phyloP scores from a whole-genome alignment of 2,888 invertebrate genomes.

The Augochlorella aurata region DNA sequence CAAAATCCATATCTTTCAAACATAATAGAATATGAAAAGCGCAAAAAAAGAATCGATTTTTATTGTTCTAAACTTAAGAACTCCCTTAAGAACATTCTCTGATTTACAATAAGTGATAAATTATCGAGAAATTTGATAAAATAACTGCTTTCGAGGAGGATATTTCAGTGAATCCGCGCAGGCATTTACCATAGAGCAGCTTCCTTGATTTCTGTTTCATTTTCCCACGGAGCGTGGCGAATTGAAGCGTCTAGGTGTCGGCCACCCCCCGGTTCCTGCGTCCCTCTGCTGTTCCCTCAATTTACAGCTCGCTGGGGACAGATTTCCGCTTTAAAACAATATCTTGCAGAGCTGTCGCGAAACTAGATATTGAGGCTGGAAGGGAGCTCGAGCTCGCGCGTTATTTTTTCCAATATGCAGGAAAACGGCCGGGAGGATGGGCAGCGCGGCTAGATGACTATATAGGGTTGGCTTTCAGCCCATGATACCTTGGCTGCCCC shows the following conservation, averaged over 20 bases:
- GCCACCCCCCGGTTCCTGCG: constrained; percentile 2
- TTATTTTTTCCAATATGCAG: constrained; percentile 75
- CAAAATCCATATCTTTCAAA: too few relatives aligned
- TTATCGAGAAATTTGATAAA: too few relatives aligned
- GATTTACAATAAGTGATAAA: too few relatives aligned
- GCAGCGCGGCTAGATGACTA: constrained; percentile 59
- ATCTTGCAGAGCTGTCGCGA: constrained; percentile 64
- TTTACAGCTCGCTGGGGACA: constrained; percentile 79
- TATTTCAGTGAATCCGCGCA: constrained; percentile 28
- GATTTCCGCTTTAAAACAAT: constrained; percentile 80
- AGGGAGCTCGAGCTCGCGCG: constrained; percentile 39
- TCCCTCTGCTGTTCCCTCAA: constrained; percentile 63
- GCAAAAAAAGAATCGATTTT: too few relatives aligned
- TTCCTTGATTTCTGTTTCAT: constrained; percentile 38
- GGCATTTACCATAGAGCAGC: constrained; percentile 51
- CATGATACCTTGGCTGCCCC: constrained; percentile 71
- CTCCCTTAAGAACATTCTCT: too few relatives aligned
- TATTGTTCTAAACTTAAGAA: too few relatives aligned
- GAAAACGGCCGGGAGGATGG: constrained; percentile 55
- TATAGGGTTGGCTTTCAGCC: constrained; percentile 65
- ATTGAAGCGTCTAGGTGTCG: constrained; percentile 22
- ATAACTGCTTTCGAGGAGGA: not conserved
- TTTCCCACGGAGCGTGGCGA: constrained; percentile 17
- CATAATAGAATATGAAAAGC: too few relatives aligned
- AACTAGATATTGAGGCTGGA: constrained; percentile 51